These are phyloP conservation scores for Sebastes steindachneri DNA, from an alignment of 2,797 vertebrate genomes.

Conservation along the genomic window DNA sequence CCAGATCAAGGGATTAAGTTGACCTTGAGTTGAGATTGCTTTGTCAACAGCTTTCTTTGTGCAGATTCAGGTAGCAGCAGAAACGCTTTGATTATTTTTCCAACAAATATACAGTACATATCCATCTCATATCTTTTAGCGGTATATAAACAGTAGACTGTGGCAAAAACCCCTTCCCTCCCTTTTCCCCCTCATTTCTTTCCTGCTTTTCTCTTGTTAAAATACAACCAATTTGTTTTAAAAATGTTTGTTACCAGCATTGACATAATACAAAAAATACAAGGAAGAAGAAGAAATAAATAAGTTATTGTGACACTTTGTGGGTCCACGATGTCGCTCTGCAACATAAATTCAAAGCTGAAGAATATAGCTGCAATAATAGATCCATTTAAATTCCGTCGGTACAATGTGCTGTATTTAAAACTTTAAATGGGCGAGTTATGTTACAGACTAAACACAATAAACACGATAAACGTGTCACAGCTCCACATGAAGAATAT, in stretches of 20 bases:
- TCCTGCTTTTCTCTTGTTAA: not conserved
- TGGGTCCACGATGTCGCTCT: not conserved
- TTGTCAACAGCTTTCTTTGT: too few relatives aligned
- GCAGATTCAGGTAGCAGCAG: not conserved
- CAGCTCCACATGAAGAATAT: constrained; percentile 33
- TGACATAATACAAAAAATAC: not conserved
- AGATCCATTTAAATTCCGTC: not conserved
- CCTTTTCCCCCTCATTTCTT: not conserved
- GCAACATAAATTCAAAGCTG: not conserved
- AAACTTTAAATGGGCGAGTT: constrained; percentile 7
- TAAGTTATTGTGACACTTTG: not conserved
- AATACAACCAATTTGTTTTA: not conserved
- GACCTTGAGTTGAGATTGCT: not conserved
- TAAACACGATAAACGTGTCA: constrained; percentile 16
- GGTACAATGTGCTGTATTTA: not conserved
- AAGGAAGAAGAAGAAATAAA: not conserved
- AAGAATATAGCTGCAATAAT: not conserved
- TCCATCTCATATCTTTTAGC: not conserved
- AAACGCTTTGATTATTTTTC: not conserved
- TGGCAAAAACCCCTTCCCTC: not conserved
- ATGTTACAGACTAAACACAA: constrained; percentile 12
- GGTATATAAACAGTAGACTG: not conserved
- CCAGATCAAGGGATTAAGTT: not conserved
- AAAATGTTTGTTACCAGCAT: not conserved
- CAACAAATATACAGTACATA: not conserved